Evolutionary conservation across 2,113 vertebrate genomes (phyloP).

Genomic region (Hippopotamus amphibius): DNA sequence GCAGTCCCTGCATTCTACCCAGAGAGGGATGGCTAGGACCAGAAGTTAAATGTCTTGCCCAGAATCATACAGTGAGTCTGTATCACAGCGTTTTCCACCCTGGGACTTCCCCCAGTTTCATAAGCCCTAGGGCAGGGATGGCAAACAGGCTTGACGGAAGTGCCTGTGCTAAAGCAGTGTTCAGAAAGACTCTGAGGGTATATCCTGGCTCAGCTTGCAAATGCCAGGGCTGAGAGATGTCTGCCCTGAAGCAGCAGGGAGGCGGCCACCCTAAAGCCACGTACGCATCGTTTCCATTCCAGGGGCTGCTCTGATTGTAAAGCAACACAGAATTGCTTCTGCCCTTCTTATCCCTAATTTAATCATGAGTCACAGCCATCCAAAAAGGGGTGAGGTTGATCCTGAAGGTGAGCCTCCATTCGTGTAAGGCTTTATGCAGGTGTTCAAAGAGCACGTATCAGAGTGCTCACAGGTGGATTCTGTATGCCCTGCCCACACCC

Average conservation of each 20-base stretch:
- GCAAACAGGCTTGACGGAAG: not conserved
- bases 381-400: not conserved
- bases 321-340: not conserved
- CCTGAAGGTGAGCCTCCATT: not conserved
- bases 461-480: not conserved
- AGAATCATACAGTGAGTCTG: not conserved
- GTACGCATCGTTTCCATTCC: not conserved
- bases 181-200: slow-evolving; percentile 19
- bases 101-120: not conserved
- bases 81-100: rapidly evolving
- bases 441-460: not conserved
- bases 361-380: not conserved
- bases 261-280: not conserved
- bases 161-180: not conserved
- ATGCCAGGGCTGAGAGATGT: not conserved
- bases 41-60: not conserved
- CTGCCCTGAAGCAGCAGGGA: not conserved
- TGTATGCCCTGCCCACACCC: not conserved
- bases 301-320: not conserved
- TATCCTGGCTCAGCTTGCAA: not conserved
- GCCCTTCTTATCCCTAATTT: not conserved
- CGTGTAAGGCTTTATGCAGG: rapidly evolving
- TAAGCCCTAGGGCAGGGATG: not conserved
- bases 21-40: not conserved
- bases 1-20: not conserved